Evolutionary conservation across 2,113 vertebrate genomes (phyloP), one percentile per base, ranked within the genome.

Genomic region (Bubo blakistoni): DNA sequence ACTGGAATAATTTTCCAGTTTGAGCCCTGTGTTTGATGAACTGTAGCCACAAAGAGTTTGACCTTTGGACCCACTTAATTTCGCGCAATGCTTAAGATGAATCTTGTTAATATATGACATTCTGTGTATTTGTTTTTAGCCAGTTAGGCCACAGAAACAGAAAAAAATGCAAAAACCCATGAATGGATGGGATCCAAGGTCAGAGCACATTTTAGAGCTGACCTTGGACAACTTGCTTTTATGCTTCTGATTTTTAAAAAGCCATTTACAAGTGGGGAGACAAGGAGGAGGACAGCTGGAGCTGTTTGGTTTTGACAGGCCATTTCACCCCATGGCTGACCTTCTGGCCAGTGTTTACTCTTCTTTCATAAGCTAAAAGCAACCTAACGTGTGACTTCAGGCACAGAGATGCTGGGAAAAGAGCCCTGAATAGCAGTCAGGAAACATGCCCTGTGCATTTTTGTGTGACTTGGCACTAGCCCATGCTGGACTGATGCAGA

Each of bases 281-380:
- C 0, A 14, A 81, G 42, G 72, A 87, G 47, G 51, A 80, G 46
- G 85, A 81, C 94, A 93, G 85, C 88, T 96, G 93, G 76, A 83
- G 59, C 81, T 92, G 81, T 94, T 96, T 93, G 55, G n/a, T 84
- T 96, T 92, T 92, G 94, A 96, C 82, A 96, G 69, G 22, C 21
- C 69, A 66, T 95, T 96, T 96, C 88, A 92, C 51, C 42, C 72
- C 16, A 3, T 16, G 42, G 26, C 47, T 78, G 69, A 92, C 92
- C 92, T 91, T 92, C 86, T 95, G 80, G 62, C 18, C 59, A 69
- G 34, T 63, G 72, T 96, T 93, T 92, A 26, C 62, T 86, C 58
- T 83, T 73, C 85, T 77, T 54, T 95, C 76, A 65, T 46, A n/a
- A 80, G 72, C 76, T 95, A 95, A 93, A 94, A 96, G 79, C 82